phyloP scores from a whole-genome alignment of 2,888 invertebrate genomes.

The Tenthredo livida region DNA sequence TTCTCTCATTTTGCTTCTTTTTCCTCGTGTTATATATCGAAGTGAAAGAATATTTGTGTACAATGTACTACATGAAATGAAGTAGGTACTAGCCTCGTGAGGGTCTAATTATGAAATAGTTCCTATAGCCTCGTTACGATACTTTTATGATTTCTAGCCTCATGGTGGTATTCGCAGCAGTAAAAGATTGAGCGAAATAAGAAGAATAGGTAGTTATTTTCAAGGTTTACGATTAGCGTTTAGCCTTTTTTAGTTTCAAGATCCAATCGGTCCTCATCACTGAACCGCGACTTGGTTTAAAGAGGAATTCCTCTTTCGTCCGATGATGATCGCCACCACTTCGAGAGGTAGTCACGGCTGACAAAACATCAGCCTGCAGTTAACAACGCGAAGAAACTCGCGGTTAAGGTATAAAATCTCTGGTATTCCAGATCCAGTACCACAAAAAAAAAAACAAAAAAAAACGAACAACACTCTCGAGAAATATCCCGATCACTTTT shows the following conservation, averaged over 20 bases:
- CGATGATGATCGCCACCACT: not conserved
- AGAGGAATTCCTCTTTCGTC: not conserved
- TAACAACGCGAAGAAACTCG: constrained; percentile 26
- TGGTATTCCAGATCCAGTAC: constrained; percentile 23
- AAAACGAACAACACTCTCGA: constrained; percentile 3
- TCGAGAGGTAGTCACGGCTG: constrained; percentile 37
- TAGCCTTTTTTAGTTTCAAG: not conserved
- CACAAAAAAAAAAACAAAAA: not conserved
- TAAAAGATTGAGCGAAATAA: not conserved
- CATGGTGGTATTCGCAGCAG: not conserved
- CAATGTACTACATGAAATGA: too few species aligned
- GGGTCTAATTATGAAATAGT: not conserved
- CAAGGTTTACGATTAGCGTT: constrained; percentile 37
- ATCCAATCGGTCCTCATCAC: constrained; percentile 34
- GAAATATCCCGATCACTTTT: not conserved
- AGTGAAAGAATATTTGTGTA: not conserved
- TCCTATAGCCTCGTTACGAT: not conserved
- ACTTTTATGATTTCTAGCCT: not conserved
- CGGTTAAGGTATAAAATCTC: constrained; percentile 33
- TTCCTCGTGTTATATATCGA: not conserved
- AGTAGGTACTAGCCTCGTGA: not conserved
- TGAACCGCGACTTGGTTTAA: constrained; percentile 29
- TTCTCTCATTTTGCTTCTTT: not conserved
- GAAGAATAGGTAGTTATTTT: constrained; percentile 1
- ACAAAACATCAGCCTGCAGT: constrained; percentile 23